A percentile compares a stretch with the other conserved stretches of the same genome.
Conservation (phyloP, 2,888 invertebrate genomes). For the Syritta pipiens region DNA sequence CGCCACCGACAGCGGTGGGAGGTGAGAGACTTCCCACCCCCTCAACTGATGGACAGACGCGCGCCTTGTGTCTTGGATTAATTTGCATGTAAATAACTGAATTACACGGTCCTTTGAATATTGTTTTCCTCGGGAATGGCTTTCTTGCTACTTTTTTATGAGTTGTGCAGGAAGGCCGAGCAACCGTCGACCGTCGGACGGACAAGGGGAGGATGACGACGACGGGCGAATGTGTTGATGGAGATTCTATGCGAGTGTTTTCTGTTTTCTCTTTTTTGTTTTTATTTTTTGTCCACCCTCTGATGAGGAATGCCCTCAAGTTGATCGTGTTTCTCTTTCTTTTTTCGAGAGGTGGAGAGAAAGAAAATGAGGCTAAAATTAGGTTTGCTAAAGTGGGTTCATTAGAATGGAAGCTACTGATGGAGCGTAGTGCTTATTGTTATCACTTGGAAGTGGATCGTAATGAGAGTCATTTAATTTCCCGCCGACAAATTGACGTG, state of each 20-base stretch:
- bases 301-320: conserved; percentile 1
- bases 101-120: conserved; percentile 69
- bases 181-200: too few relatives aligned
- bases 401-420: conserved; percentile 51
- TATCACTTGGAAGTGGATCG: conserved; percentile 59
- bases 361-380: conserved; percentile 61
- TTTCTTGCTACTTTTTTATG: conserved; percentile 51
- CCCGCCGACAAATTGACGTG: neutral
- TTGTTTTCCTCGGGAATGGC: conserved; percentile 63
- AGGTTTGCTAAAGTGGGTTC: conserved; percentile 60
- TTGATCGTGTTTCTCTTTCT: neutral
- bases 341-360: neutral
- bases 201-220: too few relatives aligned
- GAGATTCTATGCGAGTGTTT: conserved; percentile 14
- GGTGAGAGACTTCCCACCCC: too few relatives aligned
- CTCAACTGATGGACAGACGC: conserved; percentile 66
- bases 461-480: conserved; percentile 58
- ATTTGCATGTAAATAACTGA: conserved; percentile 69
- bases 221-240: too few relatives aligned
- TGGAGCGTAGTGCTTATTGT: conserved; percentile 47
- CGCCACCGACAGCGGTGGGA: too few relatives aligned
- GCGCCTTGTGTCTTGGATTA: conserved; percentile 63
- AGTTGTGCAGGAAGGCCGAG: neutral
- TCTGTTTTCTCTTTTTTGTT: conserved; percentile 1
- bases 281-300: neutral